phyloP scores from a whole-genome alignment of 2,113 vertebrate species.

The Lucifuga dentata region DNA sequence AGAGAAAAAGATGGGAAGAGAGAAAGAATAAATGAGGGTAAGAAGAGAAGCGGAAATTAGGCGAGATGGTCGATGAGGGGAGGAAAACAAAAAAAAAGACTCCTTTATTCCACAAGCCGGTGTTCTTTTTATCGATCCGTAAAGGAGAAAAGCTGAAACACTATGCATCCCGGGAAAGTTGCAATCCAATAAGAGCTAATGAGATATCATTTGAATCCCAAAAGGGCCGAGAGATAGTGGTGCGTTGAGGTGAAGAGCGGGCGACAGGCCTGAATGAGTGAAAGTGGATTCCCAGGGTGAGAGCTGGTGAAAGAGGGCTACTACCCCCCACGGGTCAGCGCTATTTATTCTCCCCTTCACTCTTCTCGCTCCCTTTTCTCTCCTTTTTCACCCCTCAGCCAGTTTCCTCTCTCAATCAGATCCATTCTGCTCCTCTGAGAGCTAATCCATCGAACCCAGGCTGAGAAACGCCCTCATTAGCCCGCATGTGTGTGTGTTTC shows the following conservation, averaged over 20 bases:
- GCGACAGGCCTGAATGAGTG: conserved; percentile 41
- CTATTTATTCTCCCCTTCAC: conserved; percentile 55
- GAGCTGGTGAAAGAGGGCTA: conserved; percentile 58
- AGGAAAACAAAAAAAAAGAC: conserved; percentile 55
- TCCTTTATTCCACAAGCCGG: conserved; percentile 27
- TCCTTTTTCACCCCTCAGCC: conserved; percentile 52
- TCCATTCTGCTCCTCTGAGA: conserved; percentile 65
- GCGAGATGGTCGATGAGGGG: conserved; percentile 24
- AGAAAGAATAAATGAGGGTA: conserved; percentile 28
- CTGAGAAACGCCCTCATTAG: conserved; percentile 80
- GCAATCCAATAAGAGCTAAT: conserved; percentile 80
- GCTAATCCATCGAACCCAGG: conserved; percentile 65
- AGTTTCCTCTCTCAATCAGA: conserved; percentile 73
- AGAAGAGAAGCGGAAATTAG: conserved; percentile 50
- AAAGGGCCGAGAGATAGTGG: conserved; percentile 60
- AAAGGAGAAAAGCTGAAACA: conserved; percentile 53
- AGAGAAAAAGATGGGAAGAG: conserved; percentile 18
- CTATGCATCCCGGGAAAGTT: conserved; percentile 58
- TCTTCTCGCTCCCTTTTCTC: conserved; percentile 39
- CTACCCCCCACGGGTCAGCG: conserved; percentile 67
- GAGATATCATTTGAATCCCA: conserved; percentile 81
- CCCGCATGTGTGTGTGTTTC: conserved; percentile 7
- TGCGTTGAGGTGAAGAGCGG: conserved; percentile 44
- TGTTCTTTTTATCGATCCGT: conserved; percentile 40
- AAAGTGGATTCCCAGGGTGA: conserved; percentile 70